These are phyloP conservation scores for Actinostola sp. DNA, from an alignment of 92 coral and sea anemone genomes.

Conservation along the genomic window DNA sequence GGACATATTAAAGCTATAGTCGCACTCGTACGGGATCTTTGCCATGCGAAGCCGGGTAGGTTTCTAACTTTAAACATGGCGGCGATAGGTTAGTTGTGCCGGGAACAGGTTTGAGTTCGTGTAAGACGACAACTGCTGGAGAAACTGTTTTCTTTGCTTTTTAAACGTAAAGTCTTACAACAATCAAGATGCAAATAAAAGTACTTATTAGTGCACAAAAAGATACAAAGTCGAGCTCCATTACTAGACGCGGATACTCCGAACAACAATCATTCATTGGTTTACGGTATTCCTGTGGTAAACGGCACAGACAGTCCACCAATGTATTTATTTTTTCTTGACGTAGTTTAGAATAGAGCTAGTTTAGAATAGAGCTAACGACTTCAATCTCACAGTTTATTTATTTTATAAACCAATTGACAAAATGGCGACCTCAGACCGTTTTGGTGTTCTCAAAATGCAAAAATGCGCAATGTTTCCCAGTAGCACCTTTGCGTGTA, in stretches of 20 bases:
- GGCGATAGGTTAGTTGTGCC: slow-evolving; percentile 63
- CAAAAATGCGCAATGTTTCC: too few relatives aligned
- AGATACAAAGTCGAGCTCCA: slow-evolving; percentile 12
- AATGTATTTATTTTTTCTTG: not conserved
- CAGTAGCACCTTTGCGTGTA: not conserved
- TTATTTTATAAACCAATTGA: too few relatives aligned
- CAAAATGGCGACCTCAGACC: too few relatives aligned
- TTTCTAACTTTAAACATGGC: slow-evolving; percentile 80
- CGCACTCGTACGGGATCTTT: slow-evolving; percentile 75
- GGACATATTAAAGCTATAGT: slow-evolving; percentile 56
- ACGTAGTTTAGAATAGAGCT: too few relatives aligned
- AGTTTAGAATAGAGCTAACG: too few relatives aligned
- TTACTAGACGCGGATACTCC: not conserved
- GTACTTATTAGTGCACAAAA: slow-evolving; percentile 3
- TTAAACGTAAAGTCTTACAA: not conserved
- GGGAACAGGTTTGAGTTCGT: slow-evolving; percentile 41
- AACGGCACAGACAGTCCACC: not conserved
- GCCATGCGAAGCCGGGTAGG: slow-evolving; percentile 88
- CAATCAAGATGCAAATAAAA: not conserved
- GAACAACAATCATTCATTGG: slow-evolving; percentile 14
- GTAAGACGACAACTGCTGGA: slow-evolving; percentile 28
- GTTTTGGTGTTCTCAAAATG: too few relatives aligned
- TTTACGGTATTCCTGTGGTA: not conserved
- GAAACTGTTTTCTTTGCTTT: slow-evolving; percentile 16
- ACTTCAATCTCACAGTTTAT: too few relatives aligned